Evolutionary conservation across 1,140 invertebrate species (phyloP), one percentile per base, ranked within the genome.

Genomic region (Cecropterus lyciades): DNA sequence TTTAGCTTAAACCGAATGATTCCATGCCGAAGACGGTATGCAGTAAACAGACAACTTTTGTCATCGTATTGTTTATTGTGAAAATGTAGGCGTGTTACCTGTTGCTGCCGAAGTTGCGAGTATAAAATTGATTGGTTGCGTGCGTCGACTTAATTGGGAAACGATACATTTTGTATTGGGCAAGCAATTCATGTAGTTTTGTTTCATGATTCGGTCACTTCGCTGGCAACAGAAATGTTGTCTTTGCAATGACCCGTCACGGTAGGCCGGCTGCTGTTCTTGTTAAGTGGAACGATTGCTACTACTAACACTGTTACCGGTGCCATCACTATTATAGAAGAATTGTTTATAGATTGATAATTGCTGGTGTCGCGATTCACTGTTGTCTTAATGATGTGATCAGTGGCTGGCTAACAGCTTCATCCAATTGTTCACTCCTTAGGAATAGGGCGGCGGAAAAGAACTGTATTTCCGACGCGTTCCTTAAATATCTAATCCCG

Each of bases 151-250:
- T 48, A 8, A 60, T 60, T 60, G 45, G 45, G 57, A 60, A 60
- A 60, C 27, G 33, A n/a, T 49, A 49, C 45, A 20, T 60, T 55
- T 30, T 57, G 40, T 57, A 57, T 57, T 57, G 40, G 55, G 55
- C 40, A 57, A 57, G 55, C 20, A n/a, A 10, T 51, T 51, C 48
- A 10, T 57, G 17, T 45, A 16, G 53, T 57, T 57, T 27, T 57
- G 17, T 57, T 57, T 57, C 37, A 16, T 56, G 16, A 16, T 3
- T 56, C 9, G 11, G 16, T 15, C 42, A 57, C 17, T 27, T 57
- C 13, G 13, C n/a, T 27, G 42, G 55, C 55, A 24, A 57, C 24
- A 16, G 24, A 59, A 20, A 59, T 45, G 55, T 24, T 17, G 43
- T 15, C 17, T 59, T 48, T 30, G 7, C 24, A 33, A 11, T 48